These are phyloP conservation scores for Cyprinus carpio DNA, from an alignment of 2,113 vertebrate species.

Conservation along the genomic window DNA sequence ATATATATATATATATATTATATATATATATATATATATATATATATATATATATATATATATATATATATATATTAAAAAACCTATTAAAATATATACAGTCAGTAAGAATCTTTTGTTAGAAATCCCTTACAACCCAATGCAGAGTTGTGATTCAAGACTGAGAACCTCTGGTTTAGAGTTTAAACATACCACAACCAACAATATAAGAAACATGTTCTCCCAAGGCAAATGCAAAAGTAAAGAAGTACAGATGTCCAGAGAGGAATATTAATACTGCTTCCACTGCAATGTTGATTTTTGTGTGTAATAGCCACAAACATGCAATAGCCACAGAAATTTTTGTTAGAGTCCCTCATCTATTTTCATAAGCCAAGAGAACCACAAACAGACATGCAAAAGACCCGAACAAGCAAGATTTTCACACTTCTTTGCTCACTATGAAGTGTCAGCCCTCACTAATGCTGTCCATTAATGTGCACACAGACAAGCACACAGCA, in stretches of 20 bases:
- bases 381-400: slow-evolving; percentile 17
- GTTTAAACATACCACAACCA: background rate
- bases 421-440: background rate
- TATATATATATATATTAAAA: too few relatives aligned
- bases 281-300: background rate
- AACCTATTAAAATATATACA: too few relatives aligned
- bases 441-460: background rate
- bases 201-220: background rate
- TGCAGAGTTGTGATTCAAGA: background rate
- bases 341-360: background rate
- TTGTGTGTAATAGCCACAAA: background rate
- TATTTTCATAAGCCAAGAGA: background rate
- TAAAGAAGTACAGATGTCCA: slow-evolving; percentile 13
- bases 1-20: too few relatives aligned
- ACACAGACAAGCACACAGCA: background rate
- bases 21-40: too few relatives aligned
- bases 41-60: too few relatives aligned
- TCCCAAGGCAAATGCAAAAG: background rate
- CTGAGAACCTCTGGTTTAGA: background rate
- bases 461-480: background rate
- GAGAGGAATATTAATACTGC: slow-evolving; percentile 22
- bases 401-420: background rate
- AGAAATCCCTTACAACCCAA: background rate
- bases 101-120: background rate
- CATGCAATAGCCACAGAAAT: background rate